phyloP scores from a whole-genome alignment of 2,797 vertebrate genomes.

The Onychomys torridus region DNA sequence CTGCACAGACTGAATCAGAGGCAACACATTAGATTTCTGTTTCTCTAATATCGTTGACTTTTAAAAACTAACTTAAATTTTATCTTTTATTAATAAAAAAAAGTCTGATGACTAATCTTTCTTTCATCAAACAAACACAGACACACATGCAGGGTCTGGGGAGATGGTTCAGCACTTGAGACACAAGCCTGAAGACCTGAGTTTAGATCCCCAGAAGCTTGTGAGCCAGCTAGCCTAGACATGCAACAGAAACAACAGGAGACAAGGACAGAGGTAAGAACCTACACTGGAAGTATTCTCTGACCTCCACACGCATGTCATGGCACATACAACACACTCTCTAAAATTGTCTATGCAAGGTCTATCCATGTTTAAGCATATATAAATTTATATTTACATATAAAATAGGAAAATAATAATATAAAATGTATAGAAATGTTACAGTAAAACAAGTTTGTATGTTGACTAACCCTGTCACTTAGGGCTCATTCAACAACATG shows the following conservation, averaged over 20 bases:
- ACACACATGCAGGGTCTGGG: neutral
- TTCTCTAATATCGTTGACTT: neutral
- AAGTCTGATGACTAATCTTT: neutral
- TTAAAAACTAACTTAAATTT: neutral
- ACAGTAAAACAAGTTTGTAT: conserved; percentile 16
- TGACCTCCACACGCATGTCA: neutral
- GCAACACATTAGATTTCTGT: neutral
- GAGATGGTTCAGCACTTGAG: neutral
- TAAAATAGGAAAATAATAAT: conserved; percentile 11
- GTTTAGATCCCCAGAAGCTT: neutral
- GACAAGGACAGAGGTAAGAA: neutral
- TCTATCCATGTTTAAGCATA: too few species aligned
- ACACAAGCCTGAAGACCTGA: neutral
- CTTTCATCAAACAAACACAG: conserved; percentile 36
- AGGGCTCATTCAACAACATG: conserved; percentile 2
- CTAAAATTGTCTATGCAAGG: neutral
- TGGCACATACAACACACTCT: neutral
- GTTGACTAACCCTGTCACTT: conserved; percentile 11
- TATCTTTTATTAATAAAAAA: conserved; percentile 44
- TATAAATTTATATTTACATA: neutral
- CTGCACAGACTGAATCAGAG: neutral
- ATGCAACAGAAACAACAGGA: neutral
- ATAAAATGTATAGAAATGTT: neutral
- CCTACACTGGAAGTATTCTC: too few species aligned
- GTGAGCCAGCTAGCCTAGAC: neutral